These are phyloP conservation scores for Homarus gammarus DNA, from an alignment of 2,888 invertebrate species.

Conservation along the genomic window DNA sequence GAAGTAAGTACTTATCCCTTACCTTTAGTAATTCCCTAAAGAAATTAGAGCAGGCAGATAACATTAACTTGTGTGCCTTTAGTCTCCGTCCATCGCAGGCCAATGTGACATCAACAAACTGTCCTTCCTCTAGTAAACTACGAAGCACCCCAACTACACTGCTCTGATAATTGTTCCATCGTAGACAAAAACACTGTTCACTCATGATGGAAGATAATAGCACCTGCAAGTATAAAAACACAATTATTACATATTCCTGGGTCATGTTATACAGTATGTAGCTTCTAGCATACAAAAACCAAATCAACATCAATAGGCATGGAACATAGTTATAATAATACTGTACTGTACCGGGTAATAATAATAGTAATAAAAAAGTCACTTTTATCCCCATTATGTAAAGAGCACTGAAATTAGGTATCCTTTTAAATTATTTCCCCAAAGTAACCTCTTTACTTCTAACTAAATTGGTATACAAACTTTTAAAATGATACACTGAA, in stretches of 20 bases:
- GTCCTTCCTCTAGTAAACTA: constrained; percentile 69
- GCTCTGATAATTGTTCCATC: constrained; percentile 76
- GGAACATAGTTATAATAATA: no score
- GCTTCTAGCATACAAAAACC: no score
- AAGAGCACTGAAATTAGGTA: no score
- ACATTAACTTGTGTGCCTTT: constrained; percentile 73
- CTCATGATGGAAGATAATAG: constrained; percentile 42
- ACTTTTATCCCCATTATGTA: no score
- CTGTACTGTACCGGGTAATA: no score
- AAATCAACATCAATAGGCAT: no score
- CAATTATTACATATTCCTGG: constrained; percentile 1
- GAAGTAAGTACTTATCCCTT: not conserved
- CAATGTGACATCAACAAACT: constrained; percentile 74
- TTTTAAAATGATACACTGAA: no score
- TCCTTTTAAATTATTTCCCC: no score
- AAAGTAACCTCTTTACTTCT: no score
- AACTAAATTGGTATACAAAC: no score
- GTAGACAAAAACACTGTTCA: constrained; percentile 74
- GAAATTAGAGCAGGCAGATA: constrained; percentile 74
- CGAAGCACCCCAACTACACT: constrained; percentile 74
- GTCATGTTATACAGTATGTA: no score
- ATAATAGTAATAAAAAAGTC: no score
- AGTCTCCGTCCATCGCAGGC: constrained; percentile 74
- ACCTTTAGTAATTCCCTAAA: constrained; percentile 73
- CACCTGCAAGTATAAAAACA: constrained; percentile 20